phyloP scores from a whole-genome alignment of 2,113 vertebrate species.

The Rhea pennata region DNA sequence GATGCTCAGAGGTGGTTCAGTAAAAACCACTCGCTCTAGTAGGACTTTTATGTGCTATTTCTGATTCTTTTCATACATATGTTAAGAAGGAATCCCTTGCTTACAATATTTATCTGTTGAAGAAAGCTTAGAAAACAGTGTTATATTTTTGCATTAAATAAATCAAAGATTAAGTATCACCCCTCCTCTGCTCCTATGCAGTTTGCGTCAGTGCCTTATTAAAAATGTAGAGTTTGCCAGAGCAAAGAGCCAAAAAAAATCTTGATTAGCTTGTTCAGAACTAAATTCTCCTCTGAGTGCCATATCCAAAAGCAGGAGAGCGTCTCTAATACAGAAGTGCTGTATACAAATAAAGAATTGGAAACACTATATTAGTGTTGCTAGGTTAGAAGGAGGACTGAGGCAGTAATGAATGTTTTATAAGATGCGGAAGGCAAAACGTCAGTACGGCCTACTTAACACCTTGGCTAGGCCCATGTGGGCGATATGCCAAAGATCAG shows the following conservation, averaged over 20 bases:
- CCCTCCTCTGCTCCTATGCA: background rate
- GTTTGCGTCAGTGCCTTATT: background rate
- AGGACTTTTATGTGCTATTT: background rate
- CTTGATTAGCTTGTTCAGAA: background rate
- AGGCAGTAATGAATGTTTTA: background rate
- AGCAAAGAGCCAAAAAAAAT: background rate
- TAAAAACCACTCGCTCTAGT: background rate
- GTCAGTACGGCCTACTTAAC: background rate
- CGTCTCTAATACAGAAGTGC: background rate
- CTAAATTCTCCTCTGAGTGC: accelerated
- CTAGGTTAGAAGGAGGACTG: background rate
- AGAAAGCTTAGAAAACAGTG: background rate
- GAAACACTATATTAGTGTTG: background rate
- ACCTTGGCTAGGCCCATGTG: background rate
- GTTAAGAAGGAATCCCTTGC: background rate
- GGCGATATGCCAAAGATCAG: background rate
- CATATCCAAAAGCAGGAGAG: background rate
- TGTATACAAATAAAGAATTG: background rate
- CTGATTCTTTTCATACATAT: background rate
- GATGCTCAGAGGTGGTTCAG: accelerated
- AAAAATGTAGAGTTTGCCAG: background rate
- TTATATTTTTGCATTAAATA: background rate
- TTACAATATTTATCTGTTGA: background rate
- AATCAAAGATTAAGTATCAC: background rate
- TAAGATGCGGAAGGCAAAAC: background rate